Evolutionary conservation across 2,113 vertebrate genomes (phyloP).

Genomic region (Myxocyprinus asiaticus): DNA sequence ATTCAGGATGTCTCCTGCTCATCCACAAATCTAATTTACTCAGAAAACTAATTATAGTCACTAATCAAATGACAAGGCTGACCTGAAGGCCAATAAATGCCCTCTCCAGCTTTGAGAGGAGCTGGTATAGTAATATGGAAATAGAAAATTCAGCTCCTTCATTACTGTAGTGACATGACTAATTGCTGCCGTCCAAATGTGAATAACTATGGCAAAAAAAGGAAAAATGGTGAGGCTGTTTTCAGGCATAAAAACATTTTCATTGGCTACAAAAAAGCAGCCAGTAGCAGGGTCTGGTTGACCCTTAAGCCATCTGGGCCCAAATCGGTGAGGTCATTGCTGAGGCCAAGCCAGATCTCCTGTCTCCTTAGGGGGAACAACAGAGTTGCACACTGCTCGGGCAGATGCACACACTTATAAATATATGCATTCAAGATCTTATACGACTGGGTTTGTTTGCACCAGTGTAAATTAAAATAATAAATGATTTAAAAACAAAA

Average conservation of each 20-base stretch:
- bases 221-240: constrained; percentile 27
- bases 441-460: too few species aligned
- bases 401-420: too few species aligned
- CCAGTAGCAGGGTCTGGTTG: constrained; percentile 7
- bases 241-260: constrained; percentile 28
- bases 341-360: constrained; percentile 45
- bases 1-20: background rate
- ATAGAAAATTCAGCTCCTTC: background rate
- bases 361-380: constrained; percentile 21
- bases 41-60: constrained; percentile 29
- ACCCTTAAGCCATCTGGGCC: constrained; percentile 52
- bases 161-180: constrained; percentile 24
- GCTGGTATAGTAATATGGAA: background rate
- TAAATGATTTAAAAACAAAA: too few species aligned
- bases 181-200: constrained; percentile 37
- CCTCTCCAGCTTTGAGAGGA: background rate
- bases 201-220: constrained; percentile 10
- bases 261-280: constrained; percentile 23
- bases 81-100: constrained; percentile 2
- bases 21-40: constrained; percentile 26
- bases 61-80: constrained; percentile 42
- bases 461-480: too few species aligned
- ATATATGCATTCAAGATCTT: too few species aligned
- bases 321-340: constrained; percentile 53
- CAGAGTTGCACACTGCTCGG: too few species aligned